Conservation (phyloP, 2,888 invertebrate genomes). For the Drosophila basisetae region DNA sequence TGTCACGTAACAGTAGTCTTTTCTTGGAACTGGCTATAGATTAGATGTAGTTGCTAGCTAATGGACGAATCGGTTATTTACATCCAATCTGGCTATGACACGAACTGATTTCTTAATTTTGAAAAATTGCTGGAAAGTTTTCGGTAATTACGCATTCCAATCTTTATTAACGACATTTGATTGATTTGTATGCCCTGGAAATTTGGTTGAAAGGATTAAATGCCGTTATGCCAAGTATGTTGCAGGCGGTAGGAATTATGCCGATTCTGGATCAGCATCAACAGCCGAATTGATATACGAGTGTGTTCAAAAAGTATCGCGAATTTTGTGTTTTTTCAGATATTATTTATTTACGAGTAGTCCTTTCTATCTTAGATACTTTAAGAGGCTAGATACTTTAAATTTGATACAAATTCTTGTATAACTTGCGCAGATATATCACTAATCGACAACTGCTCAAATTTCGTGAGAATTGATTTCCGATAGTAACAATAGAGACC, state of each 20-base stretch:
- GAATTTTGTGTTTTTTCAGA: too few species aligned
- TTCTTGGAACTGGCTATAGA: constrained; percentile 9
- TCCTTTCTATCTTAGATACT: too few species aligned
- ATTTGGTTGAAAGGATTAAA: not conserved
- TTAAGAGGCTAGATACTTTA: not conserved
- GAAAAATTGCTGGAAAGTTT: constrained; percentile 3
- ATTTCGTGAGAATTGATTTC: too few species aligned
- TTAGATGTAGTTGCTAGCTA: constrained; percentile 27
- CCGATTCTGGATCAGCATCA: not conserved
- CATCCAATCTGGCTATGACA: not conserved
- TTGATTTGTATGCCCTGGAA: not conserved
- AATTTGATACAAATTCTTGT: not conserved
- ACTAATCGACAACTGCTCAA: not conserved
- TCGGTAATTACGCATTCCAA: too few species aligned
- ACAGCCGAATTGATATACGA: not conserved
- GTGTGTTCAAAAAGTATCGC: too few species aligned
- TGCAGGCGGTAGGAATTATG: not conserved
- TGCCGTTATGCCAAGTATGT: not conserved
- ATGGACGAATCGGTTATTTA: not conserved
- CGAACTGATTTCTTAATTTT: not conserved
- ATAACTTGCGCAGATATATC: not conserved
- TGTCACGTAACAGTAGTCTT: not conserved
- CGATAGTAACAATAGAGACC: too few species aligned
- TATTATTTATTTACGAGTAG: too few species aligned
- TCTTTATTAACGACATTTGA: constrained; percentile 5